Conservation (phyloP, 2,888 invertebrate genomes). For the Timema podura region DNA sequence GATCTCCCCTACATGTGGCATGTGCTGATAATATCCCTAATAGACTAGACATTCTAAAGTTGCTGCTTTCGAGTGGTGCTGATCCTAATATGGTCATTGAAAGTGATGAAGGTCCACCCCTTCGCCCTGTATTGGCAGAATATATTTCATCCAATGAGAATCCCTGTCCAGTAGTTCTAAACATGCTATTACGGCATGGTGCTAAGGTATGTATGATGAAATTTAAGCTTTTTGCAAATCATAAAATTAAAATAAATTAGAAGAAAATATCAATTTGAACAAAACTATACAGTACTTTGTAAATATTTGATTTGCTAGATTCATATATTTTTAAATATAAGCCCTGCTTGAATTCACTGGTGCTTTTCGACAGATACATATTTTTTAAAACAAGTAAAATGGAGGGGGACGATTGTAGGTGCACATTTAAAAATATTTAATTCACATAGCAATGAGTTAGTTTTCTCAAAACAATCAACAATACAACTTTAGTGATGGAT, state of each 20-base stretch:
- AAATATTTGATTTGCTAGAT: too few species aligned
- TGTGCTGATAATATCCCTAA: slow-evolving; percentile 67
- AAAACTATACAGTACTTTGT: too few species aligned
- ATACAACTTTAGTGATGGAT: background rate
- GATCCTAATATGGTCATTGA: slow-evolving; percentile 72
- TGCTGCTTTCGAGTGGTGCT: slow-evolving; percentile 67
- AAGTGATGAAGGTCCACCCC: slow-evolving; percentile 67
- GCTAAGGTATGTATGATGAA: slow-evolving; percentile 56
- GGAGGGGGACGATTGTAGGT: too few species aligned
- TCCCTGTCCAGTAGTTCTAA: slow-evolving; percentile 62
- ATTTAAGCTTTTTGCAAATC: background rate
- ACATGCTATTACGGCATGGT: slow-evolving; percentile 68
- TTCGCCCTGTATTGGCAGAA: slow-evolving; percentile 76
- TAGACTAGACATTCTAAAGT: slow-evolving; percentile 47
- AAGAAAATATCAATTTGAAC: too few species aligned
- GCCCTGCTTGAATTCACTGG: too few species aligned
- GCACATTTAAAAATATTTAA: background rate
- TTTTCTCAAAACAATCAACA: background rate
- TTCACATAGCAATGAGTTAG: background rate
- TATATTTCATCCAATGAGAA: slow-evolving; percentile 73
- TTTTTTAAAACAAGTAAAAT: too few species aligned
- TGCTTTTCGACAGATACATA: too few species aligned
- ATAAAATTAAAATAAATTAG: background rate
- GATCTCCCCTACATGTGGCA: slow-evolving; percentile 77
- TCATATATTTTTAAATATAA: too few species aligned